Evolutionary conservation across 2,113 vertebrate genomes (phyloP), one percentile per base, ranked within the genome.

Genomic region (Euleptes europaea): DNA sequence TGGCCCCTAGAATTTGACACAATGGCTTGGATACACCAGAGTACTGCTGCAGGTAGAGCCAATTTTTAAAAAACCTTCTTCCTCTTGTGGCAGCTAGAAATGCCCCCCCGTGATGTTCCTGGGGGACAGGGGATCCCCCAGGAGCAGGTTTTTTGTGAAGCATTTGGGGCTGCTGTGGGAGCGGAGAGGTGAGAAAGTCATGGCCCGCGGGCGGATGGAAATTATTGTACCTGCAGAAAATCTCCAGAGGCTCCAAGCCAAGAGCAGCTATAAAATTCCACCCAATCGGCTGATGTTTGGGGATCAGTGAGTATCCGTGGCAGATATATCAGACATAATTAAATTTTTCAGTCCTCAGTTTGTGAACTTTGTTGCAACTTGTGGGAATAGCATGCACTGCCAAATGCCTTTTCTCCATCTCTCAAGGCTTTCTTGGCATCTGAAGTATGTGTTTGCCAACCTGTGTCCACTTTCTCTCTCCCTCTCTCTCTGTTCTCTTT

Each of bases 321-420:
- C 42, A 44, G 35, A 44, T 31, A 33, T 76, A n/a, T 33, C 47
- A 65, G 72, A 87, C 80, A 76, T 76, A 79, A 42, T 2, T 26
- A 9, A 66, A 84, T 87, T 83, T 90, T 89, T 86, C 71, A 85
- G 86, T 47, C 83, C 84, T 87, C 82, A 80, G 86, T 84, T 51
- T 83, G 89, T 92, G 90, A 93, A 91, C 89, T 91, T 86, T 88
- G 83, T 78, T 86, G 89, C 92, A 88, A 92, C 93, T 85, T 81
- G 67, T 15, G 17, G 60, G 81, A 93, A 88, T 89, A 84, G 81
- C 49, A 83, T 76, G 63, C n/a, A 26, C 51, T 85, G 31, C 73
- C 75, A 67, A 87, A 89, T 90, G 51, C 0, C 0, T 85, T 85
- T 88, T 47, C 65, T 15, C 28, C 65, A 40, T 85, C 87, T 87